Evolutionary conservation across 2,888 invertebrate genomes (phyloP), one percentile per base, ranked within the genome.

Genomic region (Incurvaria masculella): DNA sequence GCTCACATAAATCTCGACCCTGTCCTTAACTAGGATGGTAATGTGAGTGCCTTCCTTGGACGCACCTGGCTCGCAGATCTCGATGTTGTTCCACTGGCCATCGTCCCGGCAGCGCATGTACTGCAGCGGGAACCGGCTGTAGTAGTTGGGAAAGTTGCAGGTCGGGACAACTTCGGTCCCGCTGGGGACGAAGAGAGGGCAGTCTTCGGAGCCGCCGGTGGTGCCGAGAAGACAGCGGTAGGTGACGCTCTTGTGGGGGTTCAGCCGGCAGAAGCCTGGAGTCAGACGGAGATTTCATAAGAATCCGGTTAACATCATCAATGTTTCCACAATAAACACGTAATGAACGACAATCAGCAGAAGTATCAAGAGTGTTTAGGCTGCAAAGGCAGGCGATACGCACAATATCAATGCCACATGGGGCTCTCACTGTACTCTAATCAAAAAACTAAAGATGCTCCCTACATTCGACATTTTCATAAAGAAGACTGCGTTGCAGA

Each of bases 61-160:
- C 65, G 61, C 60, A 71, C 69, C 71, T 66, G 68, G 62, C 6
- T 51, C 46, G 55, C 71, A 72, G 2, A 50, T 54, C 3, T 66
- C 61, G 5, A 56, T 49, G 51, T 63, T 55, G 54, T 64, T 60
- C 68, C 69, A 72, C 38, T 52, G 59, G 14, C 65, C 67, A n/a
- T n/a, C n/a, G 1, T 63, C 60, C 21, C 60, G 53, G 55, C 71
- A 71, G 11, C 50, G 54, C 68, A 70, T 69, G 51, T 53, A 51
- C 21, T 52, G 49, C 0, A 65, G 55, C 0, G 55, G 51, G 0
- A 53, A 53, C 2, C 58, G 14, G n/a, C 57, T 57, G 53, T 67
- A 66, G 57, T 69, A 70, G 56, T 68, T 66, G 0, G 68, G 66
- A 0, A 46, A 50, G 39, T 57, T 58, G 56, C 70, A 72, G 2